Base-by-base conservation (phyloP, 2,113 vertebrate genomes). In the Lagopus muta region DNA sequence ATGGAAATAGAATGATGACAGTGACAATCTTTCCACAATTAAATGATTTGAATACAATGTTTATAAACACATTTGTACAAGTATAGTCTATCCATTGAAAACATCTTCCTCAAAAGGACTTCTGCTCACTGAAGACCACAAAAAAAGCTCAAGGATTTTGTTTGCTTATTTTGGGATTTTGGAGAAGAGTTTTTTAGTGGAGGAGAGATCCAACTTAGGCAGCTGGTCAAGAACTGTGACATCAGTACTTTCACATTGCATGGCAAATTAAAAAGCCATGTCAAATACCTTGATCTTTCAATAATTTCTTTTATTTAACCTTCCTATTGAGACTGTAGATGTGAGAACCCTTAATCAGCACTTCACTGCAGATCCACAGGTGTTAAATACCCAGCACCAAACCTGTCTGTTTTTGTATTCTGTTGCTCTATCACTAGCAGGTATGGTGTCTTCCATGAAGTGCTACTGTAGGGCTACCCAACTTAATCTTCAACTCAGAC, bases 161-260 rank as follows among this genome's bases (percentile, higher is more conserved):
- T 65, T 86, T 70, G 3, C 2, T 64, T 65, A 17, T 61, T 69
- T 65, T 4, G 13, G 8, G 19, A 1, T 1, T 42, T 42, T 64
- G 3, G 4, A 5, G 6, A 3, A 30, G 3, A 4, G 0, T 1
- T 13, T 72, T 72, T 62, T 43, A 50, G 2, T 52, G 20, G 11
- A 86, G 7, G 5, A 89, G 22, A 84, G 34, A 86, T 80, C 70
- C 40, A 73, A 61, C 34, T 45, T 24, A 88, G 5, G 24, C 3
- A 57, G 42, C 11, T 24, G 22, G 8, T 43, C n/a, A 54, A 82
- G 8, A 64, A 80, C 61, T 47, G 6, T 32, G 16, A 72, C 7
- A 70, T 11, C 11, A 19, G 4, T 45, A 62, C 4, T 6, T 74
- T 66, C 48, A 42, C 3, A 43, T 32, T 71, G 42, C 19, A 25